These are phyloP conservation scores for Pseudomyrmex pallidus DNA, from an alignment of 1,140 invertebrate species.

Conservation along the genomic window DNA sequence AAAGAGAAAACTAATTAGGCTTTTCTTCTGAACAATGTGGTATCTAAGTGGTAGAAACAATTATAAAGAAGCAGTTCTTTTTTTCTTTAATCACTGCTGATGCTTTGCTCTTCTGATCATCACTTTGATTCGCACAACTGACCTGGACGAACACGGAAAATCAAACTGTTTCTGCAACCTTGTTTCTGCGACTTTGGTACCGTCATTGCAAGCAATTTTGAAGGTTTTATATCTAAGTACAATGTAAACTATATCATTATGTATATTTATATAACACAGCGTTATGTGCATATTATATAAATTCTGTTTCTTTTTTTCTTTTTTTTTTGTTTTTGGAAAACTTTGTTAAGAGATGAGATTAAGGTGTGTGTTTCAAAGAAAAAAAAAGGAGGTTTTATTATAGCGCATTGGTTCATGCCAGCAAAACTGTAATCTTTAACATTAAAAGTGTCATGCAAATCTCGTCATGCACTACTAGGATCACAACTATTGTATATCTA, in stretches of 20 bases:
- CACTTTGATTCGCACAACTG: too few species aligned
- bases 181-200: constrained; percentile 46
- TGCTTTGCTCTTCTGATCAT: too few species aligned
- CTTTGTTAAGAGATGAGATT: constrained; percentile 61
- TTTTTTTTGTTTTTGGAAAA: constrained; percentile 58
- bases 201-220: constrained; percentile 48
- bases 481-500: constrained; percentile 70
- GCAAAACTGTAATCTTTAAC: constrained; percentile 66
- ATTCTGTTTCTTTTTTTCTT: constrained; percentile 23
- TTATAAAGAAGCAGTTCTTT: constrained; percentile 8
- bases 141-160: too few species aligned
- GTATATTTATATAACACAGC: constrained; percentile 40
- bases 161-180: constrained; percentile 62
- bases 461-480: constrained; percentile 80
- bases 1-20: constrained; percentile 69
- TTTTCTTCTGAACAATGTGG: constrained; percentile 65
- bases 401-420: constrained; percentile 83
- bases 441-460: constrained; percentile 78
- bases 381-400: constrained; percentile 76
- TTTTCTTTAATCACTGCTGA: too few species aligned
- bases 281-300: constrained; percentile 56
- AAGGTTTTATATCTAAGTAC: constrained; percentile 47
- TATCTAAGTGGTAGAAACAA: constrained; percentile 78
- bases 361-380: constrained; percentile 46
- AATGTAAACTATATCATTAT: constrained; percentile 38